Conservation (phyloP, 2,113 vertebrate genomes). For the Nicator chloris region DNA sequence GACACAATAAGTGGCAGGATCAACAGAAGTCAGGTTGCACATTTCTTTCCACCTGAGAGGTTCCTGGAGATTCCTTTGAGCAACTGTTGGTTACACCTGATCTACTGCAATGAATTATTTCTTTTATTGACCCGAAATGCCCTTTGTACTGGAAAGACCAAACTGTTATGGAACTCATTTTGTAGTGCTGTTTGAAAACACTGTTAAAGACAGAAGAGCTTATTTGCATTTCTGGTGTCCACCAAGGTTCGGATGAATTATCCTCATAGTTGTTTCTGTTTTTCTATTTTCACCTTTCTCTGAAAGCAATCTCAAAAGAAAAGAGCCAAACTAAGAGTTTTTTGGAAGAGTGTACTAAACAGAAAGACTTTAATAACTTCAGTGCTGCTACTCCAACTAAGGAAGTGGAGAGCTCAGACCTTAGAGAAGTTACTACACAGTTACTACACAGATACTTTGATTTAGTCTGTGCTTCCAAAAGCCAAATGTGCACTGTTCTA, state of each 20-base stretch:
- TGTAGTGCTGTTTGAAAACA: background rate
- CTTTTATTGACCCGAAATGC: background rate
- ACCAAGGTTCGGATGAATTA: background rate
- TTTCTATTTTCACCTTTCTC: background rate
- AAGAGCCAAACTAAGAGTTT: background rate
- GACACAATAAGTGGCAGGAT: background rate
- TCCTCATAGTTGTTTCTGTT: background rate
- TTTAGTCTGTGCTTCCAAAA: background rate
- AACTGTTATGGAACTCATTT: background rate
- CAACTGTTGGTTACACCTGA: background rate
- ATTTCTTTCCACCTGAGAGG: background rate
- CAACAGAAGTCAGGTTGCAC: background rate
- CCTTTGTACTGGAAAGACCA: background rate
- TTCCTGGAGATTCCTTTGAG: background rate
- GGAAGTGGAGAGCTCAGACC: background rate
- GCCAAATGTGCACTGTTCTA: background rate
- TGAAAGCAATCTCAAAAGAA: background rate
- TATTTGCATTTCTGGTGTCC: background rate
- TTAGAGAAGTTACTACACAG: background rate
- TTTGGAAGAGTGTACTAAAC: background rate
- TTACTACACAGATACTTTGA: background rate
- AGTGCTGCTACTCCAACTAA: background rate
- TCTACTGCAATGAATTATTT: background rate
- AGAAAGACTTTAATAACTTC: background rate
- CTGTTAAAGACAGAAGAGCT: background rate